phyloP scores from a whole-genome alignment of 2,888 invertebrate species.

The Sycophila texana region DNA sequence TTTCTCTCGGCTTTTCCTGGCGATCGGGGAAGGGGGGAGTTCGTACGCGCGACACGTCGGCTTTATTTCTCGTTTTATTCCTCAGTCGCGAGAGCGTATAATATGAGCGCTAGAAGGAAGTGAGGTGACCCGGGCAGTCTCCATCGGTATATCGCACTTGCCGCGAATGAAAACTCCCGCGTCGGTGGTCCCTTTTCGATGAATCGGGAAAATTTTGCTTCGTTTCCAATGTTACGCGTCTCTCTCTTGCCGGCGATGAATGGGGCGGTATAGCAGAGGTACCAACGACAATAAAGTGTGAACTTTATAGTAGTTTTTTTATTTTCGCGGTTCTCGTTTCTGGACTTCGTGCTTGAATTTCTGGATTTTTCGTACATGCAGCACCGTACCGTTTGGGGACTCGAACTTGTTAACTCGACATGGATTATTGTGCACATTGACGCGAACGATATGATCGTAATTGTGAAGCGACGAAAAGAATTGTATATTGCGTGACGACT shows the following conservation, averaged over 20 bases:
- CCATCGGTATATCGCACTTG: not conserved
- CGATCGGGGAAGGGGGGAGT: not conserved
- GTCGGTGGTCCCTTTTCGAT: not conserved
- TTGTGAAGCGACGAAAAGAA: not conserved
- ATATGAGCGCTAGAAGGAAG: not conserved
- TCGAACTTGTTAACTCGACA: slow-evolving; percentile 14
- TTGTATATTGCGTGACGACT: slow-evolving; percentile 38
- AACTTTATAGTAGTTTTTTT: slow-evolving; percentile 14
- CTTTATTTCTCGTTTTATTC: slow-evolving; percentile 9
- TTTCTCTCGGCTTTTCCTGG: slow-evolving; percentile 20
- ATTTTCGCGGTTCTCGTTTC: not conserved
- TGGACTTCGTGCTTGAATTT: not conserved
- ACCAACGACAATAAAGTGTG: slow-evolving; percentile 51
- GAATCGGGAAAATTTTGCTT: slow-evolving; percentile 1
- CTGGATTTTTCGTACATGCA: not conserved
- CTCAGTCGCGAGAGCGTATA: not conserved
- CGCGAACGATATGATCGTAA: not conserved
- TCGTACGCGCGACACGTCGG: not conserved
- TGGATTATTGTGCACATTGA: not conserved
- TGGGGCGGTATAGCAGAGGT: slow-evolving; percentile 9
- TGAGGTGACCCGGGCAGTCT: not conserved
- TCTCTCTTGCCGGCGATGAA: not conserved
- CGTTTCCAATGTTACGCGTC: not conserved
- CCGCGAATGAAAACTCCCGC: slow-evolving; percentile 16
- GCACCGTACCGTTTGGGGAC: not conserved